These are phyloP conservation scores for Brachionus paranguensis DNA, from an alignment of 1,140 invertebrate genomes.

Conservation along the genomic window DNA sequence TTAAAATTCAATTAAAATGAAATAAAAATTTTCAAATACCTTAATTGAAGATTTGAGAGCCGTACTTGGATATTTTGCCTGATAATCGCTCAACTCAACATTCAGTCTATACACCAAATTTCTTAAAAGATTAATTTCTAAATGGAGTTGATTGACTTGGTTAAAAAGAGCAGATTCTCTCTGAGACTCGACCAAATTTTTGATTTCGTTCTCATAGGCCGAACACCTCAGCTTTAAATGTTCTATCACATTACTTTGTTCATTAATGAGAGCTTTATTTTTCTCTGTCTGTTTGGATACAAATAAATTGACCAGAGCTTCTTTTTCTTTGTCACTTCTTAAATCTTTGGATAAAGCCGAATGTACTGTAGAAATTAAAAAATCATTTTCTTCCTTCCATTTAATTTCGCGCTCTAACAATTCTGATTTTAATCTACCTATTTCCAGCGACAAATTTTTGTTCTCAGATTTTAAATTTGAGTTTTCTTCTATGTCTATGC, in stretches of 20 bases:
- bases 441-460: background rate
- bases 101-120: conserved; percentile 13
- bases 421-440: background rate
- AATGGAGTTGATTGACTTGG: conserved; percentile 5
- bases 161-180: background rate
- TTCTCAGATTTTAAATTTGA: background rate
- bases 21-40: background rate
- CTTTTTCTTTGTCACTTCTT: conserved; percentile 1
- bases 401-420: background rate
- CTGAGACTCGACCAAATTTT: background rate
- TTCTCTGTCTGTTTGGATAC: conserved; percentile 15
- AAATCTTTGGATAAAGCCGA: background rate
- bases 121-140: background rate
- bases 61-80: background rate
- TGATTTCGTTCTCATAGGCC: background rate
- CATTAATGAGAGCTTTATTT: background rate
- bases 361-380: background rate
- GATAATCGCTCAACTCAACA: conserved; percentile 24
- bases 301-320: background rate
- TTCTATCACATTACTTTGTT: background rate
- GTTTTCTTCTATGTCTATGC: background rate
- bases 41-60: background rate
- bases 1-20: background rate
- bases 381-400: conserved; percentile 15
- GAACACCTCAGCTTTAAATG: background rate